Evolutionary conservation across 2,888 invertebrate species (phyloP).

Genomic region (Habrosyne pyritoides): DNA sequence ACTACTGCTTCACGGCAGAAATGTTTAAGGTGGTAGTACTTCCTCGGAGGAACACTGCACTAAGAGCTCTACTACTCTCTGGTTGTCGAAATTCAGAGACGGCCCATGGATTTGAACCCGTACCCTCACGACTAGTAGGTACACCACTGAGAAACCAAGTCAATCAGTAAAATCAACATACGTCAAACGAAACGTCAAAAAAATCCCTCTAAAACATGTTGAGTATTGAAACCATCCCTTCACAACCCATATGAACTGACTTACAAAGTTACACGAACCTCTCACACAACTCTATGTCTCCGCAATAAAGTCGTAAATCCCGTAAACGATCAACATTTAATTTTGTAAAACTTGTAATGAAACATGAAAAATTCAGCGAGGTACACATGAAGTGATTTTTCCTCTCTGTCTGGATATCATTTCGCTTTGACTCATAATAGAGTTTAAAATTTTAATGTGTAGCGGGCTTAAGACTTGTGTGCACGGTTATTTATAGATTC

Average conservation of each 20-base stretch:
- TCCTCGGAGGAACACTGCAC: no score
- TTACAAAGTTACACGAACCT: neutral
- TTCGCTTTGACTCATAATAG: slow-evolving; percentile 47
- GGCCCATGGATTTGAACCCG: no score
- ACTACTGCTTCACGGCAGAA: no score
- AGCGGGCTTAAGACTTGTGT: slow-evolving; percentile 22
- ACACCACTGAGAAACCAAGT: no score
- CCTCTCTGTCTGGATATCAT: slow-evolving; percentile 37
- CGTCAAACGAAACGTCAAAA: neutral
- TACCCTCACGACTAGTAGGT: no score
- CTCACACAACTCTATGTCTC: neutral
- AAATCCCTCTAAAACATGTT: neutral
- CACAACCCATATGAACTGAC: neutral
- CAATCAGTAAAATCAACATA: slow-evolving; percentile 10
- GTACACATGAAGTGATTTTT: slow-evolving; percentile 45
- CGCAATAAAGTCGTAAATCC: neutral
- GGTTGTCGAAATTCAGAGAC: no score
- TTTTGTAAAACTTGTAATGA: slow-evolving; percentile 39
- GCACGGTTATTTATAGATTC: slow-evolving; percentile 15
- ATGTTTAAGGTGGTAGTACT: no score
- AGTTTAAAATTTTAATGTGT: slow-evolving; percentile 46
- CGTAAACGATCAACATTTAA: neutral
- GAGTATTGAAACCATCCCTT: neutral
- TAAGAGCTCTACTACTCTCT: no score
- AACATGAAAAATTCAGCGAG: slow-evolving; percentile 49